Evolutionary conservation across 2,888 invertebrate genomes (phyloP).

Genomic region (Phania funesta): DNA sequence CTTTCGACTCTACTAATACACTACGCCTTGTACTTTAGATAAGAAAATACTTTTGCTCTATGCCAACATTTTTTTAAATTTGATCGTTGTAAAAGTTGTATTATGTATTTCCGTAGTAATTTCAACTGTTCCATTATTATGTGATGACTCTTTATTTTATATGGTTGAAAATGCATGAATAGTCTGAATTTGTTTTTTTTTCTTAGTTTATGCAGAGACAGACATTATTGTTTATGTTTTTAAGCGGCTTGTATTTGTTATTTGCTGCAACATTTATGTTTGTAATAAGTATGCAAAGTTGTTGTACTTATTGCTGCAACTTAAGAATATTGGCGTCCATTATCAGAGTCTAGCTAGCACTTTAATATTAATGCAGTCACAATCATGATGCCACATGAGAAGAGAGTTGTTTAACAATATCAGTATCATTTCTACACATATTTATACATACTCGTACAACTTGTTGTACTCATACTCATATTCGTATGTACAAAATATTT

Average conservation of each 20-base stretch:
- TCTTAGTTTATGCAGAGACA: slow-evolving; percentile 20
- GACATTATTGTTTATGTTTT: slow-evolving; percentile 62
- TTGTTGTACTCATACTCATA: slow-evolving; percentile 31
- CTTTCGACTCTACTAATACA: no score
- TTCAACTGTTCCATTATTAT: slow-evolving; percentile 58
- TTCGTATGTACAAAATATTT: slow-evolving; percentile 15
- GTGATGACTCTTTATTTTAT: slow-evolving; percentile 57
- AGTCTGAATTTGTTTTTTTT: not conserved
- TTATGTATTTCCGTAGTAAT: slow-evolving; percentile 35
- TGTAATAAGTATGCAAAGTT: slow-evolving; percentile 51
- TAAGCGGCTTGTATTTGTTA: slow-evolving; percentile 65
- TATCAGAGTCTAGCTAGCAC: slow-evolving; percentile 44
- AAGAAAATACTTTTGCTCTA: not conserved
- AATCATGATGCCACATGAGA: slow-evolving; percentile 49
- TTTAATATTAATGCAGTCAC: slow-evolving; percentile 37
- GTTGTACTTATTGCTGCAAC: not conserved
- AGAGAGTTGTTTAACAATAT: slow-evolving; percentile 51
- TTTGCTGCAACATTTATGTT: slow-evolving; percentile 60
- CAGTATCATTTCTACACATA: slow-evolving; percentile 36
- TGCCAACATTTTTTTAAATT: not conserved
- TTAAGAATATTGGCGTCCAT: slow-evolving; percentile 62
- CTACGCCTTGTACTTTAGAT: not conserved
- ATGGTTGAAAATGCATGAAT: slow-evolving; percentile 29
- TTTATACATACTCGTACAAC: slow-evolving; percentile 29
- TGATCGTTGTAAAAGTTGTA: slow-evolving; percentile 17